phyloP scores from a whole-genome alignment of 2,797 vertebrate genomes.

The Alcedo quadribrachys region DNA sequence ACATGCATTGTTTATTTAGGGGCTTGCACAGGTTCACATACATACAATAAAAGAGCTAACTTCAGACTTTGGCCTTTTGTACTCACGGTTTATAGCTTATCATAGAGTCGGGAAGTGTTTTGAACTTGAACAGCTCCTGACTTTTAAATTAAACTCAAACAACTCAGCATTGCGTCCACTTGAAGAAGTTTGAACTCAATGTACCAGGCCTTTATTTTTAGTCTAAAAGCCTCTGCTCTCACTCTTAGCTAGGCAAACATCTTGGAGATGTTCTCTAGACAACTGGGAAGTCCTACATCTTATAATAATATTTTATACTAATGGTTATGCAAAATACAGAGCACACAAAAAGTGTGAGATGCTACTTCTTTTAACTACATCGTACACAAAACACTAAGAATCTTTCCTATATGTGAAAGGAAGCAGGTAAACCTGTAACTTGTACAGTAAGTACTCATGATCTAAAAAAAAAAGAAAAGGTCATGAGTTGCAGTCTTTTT shows the following conservation, averaged over 20 bases:
- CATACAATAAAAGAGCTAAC: background rate
- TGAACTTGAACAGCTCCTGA: background rate
- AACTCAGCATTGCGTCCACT: background rate
- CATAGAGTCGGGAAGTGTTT: background rate
- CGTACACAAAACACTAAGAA: background rate
- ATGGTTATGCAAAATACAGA: background rate
- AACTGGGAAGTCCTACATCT: background rate
- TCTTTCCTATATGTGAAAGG: background rate
- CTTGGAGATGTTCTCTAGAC: background rate
- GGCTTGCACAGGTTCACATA: background rate
- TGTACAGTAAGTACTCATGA: background rate
- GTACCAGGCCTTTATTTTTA: background rate
- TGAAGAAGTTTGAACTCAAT: background rate
- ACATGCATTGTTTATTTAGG: background rate
- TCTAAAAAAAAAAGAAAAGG: background rate
- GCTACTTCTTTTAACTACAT: background rate
- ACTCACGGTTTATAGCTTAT: background rate
- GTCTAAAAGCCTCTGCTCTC: background rate
- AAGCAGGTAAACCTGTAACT: background rate
- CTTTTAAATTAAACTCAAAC: background rate
- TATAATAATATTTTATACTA: background rate
- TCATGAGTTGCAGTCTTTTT: background rate
- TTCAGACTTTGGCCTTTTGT: background rate
- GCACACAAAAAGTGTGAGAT: background rate
- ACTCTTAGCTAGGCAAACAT: background rate